Evolutionary conservation across 1,140 invertebrate genomes (phyloP).

Genomic region (Musca vetustissima): DNA sequence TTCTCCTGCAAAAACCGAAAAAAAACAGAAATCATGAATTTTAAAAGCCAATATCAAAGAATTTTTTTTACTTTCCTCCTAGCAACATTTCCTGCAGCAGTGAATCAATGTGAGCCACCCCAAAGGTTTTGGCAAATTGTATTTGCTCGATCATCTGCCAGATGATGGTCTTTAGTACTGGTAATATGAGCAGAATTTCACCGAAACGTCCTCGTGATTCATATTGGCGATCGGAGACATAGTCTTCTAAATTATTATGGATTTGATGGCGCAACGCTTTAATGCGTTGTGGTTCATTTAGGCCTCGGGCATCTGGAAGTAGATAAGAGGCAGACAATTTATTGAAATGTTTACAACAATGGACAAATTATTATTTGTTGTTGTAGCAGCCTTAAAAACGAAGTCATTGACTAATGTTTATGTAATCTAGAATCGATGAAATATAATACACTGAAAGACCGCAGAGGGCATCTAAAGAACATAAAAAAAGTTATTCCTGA

Average conservation of each 20-base stretch:
- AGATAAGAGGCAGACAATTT: constrained; percentile 31
- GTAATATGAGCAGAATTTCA: constrained; percentile 89
- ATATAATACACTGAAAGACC: no score
- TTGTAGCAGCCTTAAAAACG: no score
- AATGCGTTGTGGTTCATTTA: constrained; percentile 80
- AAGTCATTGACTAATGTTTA: no score
- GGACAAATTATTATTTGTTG: background rate
- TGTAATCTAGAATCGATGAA: no score
- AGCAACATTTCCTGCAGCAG: constrained; percentile 89
- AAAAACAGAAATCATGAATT: no score
- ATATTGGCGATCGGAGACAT: constrained; percentile 95
- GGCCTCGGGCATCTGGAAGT: constrained; percentile 82
- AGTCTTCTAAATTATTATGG: constrained; percentile 95
- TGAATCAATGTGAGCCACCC: constrained; percentile 93
- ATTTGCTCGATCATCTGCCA: constrained; percentile 99
- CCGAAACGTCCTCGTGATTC: constrained; percentile 93
- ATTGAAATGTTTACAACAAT: no score
- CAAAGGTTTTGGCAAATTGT: constrained; percentile 95
- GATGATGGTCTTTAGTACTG: constrained; percentile 93
- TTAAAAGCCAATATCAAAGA: background rate
- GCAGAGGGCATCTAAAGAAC: no score
- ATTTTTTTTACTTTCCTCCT: constrained; percentile 38
- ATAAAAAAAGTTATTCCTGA: no score
- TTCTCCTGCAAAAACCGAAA: constrained; percentile 36
- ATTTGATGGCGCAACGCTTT: constrained; percentile 91